These are phyloP conservation scores for Melanostigma gelatinosum DNA, from an alignment of 2,113 vertebrate genomes.

Conservation along the genomic window DNA sequence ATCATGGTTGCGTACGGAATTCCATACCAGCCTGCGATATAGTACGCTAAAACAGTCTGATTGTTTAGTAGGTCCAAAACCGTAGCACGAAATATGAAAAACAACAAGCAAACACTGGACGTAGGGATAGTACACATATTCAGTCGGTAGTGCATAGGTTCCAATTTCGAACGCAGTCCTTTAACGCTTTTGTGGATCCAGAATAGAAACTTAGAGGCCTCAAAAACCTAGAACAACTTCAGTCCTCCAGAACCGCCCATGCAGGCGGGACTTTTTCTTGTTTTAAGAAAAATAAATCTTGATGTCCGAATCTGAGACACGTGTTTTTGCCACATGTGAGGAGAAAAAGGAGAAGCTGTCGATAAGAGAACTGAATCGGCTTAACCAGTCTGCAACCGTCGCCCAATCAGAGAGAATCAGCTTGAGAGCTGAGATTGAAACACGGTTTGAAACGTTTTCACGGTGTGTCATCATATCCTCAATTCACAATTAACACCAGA, in stretches of 20 bases:
- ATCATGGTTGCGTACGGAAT: too few species aligned
- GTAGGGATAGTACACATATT: too few species aligned
- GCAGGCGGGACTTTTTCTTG: neutral
- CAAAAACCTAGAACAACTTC: neutral
- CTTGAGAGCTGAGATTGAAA: neutral
- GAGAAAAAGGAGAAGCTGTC: neutral
- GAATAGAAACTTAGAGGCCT: neutral
- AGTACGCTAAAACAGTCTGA: too few species aligned
- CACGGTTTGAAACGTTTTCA: neutral
- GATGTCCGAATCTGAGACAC: neutral
- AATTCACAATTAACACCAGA: constrained; percentile 9
- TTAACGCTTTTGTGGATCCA: neutral
- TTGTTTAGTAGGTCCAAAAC: too few species aligned
- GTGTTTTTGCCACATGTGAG: neutral
- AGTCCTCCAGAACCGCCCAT: too few species aligned
- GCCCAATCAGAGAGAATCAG: constrained; percentile 5
- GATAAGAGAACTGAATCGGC: neutral
- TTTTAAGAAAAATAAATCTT: too few species aligned
- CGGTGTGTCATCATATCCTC: constrained; percentile 7
- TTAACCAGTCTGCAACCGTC: constrained; percentile 8
- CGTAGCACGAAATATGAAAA: too few species aligned
- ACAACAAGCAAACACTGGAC: too few species aligned
- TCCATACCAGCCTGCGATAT: too few species aligned
- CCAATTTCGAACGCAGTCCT: too few species aligned
- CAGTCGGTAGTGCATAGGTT: too few species aligned